These are phyloP conservation scores for Martes flavigula DNA, from an alignment of 2,797 vertebrate genomes.

Conservation along the genomic window DNA sequence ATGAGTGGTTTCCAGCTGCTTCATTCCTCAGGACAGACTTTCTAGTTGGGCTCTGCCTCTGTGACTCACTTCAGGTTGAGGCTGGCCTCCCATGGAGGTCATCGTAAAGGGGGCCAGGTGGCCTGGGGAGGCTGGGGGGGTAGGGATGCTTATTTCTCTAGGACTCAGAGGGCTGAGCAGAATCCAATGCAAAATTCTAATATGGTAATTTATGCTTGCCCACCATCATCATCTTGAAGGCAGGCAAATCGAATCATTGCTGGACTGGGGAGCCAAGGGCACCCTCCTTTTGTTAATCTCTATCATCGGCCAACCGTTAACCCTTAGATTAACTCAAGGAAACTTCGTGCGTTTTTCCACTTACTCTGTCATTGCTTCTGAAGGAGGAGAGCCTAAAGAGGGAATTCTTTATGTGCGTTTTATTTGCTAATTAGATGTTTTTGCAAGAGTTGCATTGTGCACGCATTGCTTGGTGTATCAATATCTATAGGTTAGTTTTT, in stretches of 20 bases:
- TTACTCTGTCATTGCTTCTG: background rate
- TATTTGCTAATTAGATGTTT: conserved; percentile 36
- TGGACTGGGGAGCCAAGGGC: conserved; percentile 54
- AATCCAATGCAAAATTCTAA: conserved; percentile 74
- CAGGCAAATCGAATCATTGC: conserved; percentile 58
- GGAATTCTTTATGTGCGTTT: conserved; percentile 29
- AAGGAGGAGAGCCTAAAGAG: background rate
- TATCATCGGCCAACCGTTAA: conserved; percentile 40
- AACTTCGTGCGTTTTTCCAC: conserved; percentile 20
- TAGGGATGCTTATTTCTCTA: conserved; percentile 85
- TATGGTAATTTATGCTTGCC: conserved; percentile 77
- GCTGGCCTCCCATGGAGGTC: conserved; percentile 73
- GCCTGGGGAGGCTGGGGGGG: conserved; percentile 78
- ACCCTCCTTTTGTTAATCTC: conserved; percentile 31
- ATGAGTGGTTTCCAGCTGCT: conserved; percentile 52
- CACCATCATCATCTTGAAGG: conserved; percentile 68
- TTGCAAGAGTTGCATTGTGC: background rate
- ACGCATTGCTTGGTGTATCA: conserved; percentile 19
- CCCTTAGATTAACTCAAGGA: conserved; percentile 55
- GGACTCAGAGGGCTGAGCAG: conserved; percentile 74
- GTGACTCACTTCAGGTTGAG: conserved; percentile 70
- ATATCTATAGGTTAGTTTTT: conserved; percentile 22
- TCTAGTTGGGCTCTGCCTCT: background rate
- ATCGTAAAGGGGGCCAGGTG: conserved; percentile 81
- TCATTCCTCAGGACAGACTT: conserved; percentile 55